These are phyloP conservation scores for Pterocles orientalis DNA, from an alignment of 2,113 vertebrate species.

Conservation along the genomic window DNA sequence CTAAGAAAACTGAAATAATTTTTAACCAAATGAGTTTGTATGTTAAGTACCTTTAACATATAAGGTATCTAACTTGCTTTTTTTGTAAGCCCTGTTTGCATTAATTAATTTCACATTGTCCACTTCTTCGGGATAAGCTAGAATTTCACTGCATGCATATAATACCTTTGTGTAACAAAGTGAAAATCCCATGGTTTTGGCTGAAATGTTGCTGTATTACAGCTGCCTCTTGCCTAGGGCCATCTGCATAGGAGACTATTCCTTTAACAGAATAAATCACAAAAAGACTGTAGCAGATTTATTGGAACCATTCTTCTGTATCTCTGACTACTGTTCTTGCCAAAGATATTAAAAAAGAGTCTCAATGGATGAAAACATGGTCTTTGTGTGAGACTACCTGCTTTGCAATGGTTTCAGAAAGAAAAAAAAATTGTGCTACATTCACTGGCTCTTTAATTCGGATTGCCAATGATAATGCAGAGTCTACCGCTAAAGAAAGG, in stretches of 20 bases:
- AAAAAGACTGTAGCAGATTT: slow-evolving; percentile 59
- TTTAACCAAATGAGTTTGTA: background rate
- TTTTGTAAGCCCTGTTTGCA: background rate
- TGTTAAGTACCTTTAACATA: background rate
- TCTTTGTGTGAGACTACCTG: slow-evolving; percentile 75
- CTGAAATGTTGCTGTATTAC: slow-evolving; percentile 22
- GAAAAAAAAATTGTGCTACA: slow-evolving; percentile 57
- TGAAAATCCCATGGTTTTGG: slow-evolving; percentile 28
- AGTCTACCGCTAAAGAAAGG: slow-evolving; percentile 66
- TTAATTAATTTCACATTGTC: background rate
- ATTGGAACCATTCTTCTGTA: slow-evolving; percentile 50
- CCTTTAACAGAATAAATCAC: slow-evolving; percentile 70
- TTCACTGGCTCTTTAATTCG: slow-evolving; percentile 81
- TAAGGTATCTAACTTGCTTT: background rate
- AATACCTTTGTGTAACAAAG: slow-evolving; percentile 18
- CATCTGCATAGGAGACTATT: slow-evolving; percentile 47
- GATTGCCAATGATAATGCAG: slow-evolving; percentile 78
- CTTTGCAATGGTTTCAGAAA: slow-evolving; percentile 80
- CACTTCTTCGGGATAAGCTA: background rate
- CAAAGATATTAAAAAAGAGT: slow-evolving; percentile 61
- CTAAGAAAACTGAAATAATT: background rate
- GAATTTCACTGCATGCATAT: background rate
- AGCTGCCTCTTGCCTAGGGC: slow-evolving; percentile 35
- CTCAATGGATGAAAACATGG: slow-evolving; percentile 55
- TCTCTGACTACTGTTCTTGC: slow-evolving; percentile 61